phyloP scores from a whole-genome alignment of 1,140 invertebrate genomes.

The Lutraria rhynchaena region DNA sequence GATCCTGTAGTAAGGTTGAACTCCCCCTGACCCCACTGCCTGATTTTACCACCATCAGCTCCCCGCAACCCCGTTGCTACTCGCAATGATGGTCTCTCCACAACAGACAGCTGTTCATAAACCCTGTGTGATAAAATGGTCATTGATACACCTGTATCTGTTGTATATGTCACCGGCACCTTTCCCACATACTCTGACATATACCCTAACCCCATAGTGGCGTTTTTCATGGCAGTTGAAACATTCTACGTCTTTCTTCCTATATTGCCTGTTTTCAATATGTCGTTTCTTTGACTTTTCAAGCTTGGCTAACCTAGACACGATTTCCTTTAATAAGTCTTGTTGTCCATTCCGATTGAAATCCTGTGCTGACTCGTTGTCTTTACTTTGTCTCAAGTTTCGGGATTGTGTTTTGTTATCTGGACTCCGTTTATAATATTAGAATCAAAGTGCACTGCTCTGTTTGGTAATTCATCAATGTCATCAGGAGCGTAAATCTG shows the following conservation, averaged over 20 bases:
- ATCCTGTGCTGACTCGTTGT: too few relatives aligned
- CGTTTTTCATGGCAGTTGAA: constrained; percentile 10
- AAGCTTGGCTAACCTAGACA: background rate
- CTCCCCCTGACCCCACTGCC: constrained; percentile 11
- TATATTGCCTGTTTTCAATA: background rate
- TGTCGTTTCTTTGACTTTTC: background rate
- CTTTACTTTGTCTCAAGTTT: too few relatives aligned
- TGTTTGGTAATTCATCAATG: too few relatives aligned
- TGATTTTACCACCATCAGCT: background rate
- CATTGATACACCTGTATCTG: background rate
- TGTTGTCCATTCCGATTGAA: too few relatives aligned
- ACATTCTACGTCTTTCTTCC: background rate
- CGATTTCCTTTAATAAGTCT: too few relatives aligned
- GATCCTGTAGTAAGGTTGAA: constrained; percentile 9
- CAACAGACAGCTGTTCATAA: background rate
- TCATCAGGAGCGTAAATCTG: too few relatives aligned
- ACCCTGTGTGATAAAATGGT: constrained; percentile 1
- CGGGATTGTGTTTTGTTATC: too few relatives aligned
- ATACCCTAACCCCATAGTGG: background rate
- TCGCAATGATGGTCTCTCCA: background rate
- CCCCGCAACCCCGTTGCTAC: too few relatives aligned
- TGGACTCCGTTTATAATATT: too few relatives aligned
- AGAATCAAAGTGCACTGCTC: too few relatives aligned
- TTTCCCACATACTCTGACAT: background rate
- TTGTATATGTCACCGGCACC: background rate